Evolutionary conservation across 2,888 invertebrate genomes (phyloP), one percentile per base, ranked within the genome.

Genomic region (Toxonevra muliebris): DNA sequence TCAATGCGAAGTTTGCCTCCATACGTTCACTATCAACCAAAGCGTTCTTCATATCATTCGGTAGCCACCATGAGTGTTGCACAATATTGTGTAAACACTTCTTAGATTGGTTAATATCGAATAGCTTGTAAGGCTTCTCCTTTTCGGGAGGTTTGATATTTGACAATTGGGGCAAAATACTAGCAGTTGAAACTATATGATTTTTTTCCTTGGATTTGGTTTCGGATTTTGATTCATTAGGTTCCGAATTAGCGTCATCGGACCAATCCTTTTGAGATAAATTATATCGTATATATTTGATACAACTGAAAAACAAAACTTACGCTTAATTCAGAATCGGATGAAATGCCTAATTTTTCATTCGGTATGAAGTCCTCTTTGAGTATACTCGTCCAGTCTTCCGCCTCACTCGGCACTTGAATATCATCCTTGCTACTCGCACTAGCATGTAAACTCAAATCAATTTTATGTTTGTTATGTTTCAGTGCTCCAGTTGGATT

Each of bases 51-150:
- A 81, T 76, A 11, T n/a, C 55, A 30, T 58, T 59, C 0, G 61
- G 65, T 59, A 79, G 77, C 78, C 86, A 87, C 88, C 87, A 87
- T 20, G 81, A 77, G 45, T 84, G 79, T 71, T 87, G 87, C 13
- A 87, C 74, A 64, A 81, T 82, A 5, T 70, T 73, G 7, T 74
- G 55, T 4, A 87, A 68, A 80, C 84, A 84, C 55, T 78, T 72
- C 69, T 75, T 79, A 7, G 83, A 78, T 61, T 79, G 66, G 13
- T 74, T 67, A 60, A 76, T 74, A 69, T 82, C 76, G 1, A 77
- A 79, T 40, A 61, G 50, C 11, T 52, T 55, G 62, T 69, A 81
- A 48, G 74, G 74, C 15, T 68, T 65, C 11, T 73, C 69, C 62
- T 76, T 79, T 65, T 73, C 65, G 0, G 79, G 80, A 48, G 79